Conservation (phyloP, 2,797 vertebrate genomes). For the Coreius guichenoti region DNA sequence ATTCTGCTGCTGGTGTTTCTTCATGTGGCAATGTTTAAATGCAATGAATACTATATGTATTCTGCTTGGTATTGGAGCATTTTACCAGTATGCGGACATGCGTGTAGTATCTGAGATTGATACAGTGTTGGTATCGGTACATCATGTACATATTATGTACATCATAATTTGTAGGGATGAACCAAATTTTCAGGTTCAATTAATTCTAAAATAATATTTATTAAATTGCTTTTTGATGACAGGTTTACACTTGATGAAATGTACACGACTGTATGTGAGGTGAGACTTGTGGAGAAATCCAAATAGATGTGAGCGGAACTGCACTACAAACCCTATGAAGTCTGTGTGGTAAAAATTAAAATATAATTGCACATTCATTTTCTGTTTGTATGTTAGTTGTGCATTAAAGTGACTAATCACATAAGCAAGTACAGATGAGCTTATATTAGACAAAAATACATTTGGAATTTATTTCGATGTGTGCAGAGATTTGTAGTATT, state of each 20-base stretch:
- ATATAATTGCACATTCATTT: neutral
- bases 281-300: neutral
- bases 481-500: neutral
- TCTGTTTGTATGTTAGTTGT: neutral
- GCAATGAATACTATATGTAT: neutral
- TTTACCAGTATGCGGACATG: neutral
- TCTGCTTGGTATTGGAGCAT: neutral
- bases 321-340: neutral
- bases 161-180: neutral
- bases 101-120: neutral
- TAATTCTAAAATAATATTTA: neutral
- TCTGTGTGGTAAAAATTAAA: neutral
- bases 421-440: neutral
- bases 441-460: neutral
- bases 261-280: neutral
- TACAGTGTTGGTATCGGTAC: neutral
- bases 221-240: neutral
- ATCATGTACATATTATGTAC: neutral
- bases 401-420: neutral
- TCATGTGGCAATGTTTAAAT: neutral
- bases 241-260: neutral
- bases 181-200: neutral
- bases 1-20: neutral
- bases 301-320: neutral
- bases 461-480: neutral